Conservation (phyloP, 2,888 invertebrate species). For the Aquatica leii region DNA sequence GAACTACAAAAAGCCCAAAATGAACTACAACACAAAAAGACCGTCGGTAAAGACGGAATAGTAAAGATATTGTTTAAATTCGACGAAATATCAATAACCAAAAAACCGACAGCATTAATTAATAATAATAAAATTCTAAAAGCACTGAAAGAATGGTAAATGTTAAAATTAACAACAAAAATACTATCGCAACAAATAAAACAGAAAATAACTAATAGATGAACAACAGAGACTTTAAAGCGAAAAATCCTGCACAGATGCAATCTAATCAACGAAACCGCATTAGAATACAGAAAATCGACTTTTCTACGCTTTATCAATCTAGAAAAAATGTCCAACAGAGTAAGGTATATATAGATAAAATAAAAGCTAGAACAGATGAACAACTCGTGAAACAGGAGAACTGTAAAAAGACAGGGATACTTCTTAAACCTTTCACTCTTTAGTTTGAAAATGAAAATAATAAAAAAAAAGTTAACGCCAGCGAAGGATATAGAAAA, state of each 20-base stretch:
- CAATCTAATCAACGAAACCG: not conserved
- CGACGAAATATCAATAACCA: not conserved
- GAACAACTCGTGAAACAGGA: too few relatives aligned
- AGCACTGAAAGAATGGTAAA: not conserved
- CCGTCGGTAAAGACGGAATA: not conserved
- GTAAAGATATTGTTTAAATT: too few relatives aligned
- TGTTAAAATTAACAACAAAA: not conserved
- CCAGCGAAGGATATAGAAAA: too few relatives aligned
- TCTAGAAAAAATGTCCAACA: not conserved
- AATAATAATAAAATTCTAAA: not conserved
- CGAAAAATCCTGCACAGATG: not conserved
- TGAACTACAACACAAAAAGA: not conserved
- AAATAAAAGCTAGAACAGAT: too few relatives aligned
- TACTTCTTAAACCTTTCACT: too few relatives aligned
- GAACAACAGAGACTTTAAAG: not conserved
- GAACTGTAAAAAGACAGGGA: too few relatives aligned
- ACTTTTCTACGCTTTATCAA: not conserved
- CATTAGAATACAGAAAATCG: not conserved
- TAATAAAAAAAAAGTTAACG: too few relatives aligned
- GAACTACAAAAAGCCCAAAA: not conserved
- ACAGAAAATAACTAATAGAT: not conserved
- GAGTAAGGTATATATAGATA: not conserved
- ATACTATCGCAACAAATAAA: not conserved
- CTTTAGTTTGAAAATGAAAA: too few relatives aligned
- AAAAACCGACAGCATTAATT: not conserved